Evolutionary conservation across 1,140 invertebrate genomes (phyloP), one percentile per base, ranked within the genome.

Genomic region (Trichonephila clavata): DNA sequence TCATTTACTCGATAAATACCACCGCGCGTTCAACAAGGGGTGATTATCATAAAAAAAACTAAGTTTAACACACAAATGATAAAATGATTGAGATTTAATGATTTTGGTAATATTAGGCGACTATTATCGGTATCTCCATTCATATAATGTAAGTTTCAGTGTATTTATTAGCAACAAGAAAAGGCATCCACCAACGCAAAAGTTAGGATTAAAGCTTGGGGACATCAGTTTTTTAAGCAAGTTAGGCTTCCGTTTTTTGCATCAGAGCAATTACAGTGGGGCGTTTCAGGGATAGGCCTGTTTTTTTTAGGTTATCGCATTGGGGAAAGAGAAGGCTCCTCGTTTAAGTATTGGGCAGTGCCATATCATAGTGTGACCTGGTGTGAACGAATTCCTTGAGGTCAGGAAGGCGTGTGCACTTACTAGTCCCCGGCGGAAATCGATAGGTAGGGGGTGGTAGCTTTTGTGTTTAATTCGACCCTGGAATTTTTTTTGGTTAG

Each of bases 281-380:
- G 84, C 50, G 84, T 43, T 50, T 86, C n/a, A 20, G 84, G 84
- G 84, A 86, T 86, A 86, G 84, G 57, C 24, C 84, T 59, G 21
- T 86, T 63, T 86, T 63, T 32, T 77, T 18, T 77, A 63, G 24
- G 8, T 71, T 24, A 27, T 6, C 68, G 50, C 50, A 50, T 21
- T 20, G 68, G 39, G 20, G 50, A 20, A 18, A 89, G 87, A 43
- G 87, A 65, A 89, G 87, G 87, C 20, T 43, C 86, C 86, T 18
- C 27, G 60, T 89, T 89, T 89, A 89, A 89, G 87, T 89, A 89
- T 43, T 89, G 87, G 87, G 87, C 87, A 65, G 65, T 50, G 27
- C 61, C 65, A 21, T 43, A 68, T 89, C n/a, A 65, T 65, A 89
- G 77, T 89, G 65, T 59, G 87, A 89, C 87, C 63, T 89, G 87